Percentiles rank a stretch among this genome's conserved stretches.
These are phyloP conservation scores for Beris morrisii DNA, from an alignment of 2,888 invertebrate genomes.

Conservation along the genomic window DNA sequence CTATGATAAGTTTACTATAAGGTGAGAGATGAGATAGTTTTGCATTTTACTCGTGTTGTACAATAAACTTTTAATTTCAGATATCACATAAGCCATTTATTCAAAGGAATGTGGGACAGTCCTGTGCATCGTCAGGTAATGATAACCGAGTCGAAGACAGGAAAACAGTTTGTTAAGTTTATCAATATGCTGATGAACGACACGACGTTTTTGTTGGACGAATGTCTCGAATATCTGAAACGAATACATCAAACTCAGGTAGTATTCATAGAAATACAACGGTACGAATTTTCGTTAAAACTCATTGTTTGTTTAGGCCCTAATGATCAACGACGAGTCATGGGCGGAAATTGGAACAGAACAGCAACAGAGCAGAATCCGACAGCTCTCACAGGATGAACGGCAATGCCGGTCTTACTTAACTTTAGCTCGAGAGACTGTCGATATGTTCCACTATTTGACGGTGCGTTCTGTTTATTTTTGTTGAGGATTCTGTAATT, in stretches of 20 bases:
- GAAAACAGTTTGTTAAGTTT: slow-evolving; percentile 93
- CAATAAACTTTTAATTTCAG: slow-evolving; percentile 42
- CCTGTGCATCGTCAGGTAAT: slow-evolving; percentile 84
- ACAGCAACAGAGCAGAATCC: slow-evolving; percentile 72
- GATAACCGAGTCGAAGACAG: slow-evolving; percentile 86
- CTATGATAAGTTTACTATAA: slow-evolving; percentile 98
- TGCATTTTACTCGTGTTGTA: background rate
- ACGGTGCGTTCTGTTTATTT: slow-evolving; percentile 59
- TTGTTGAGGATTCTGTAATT: background rate
- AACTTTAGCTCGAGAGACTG: slow-evolving; percentile 90
- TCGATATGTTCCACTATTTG: slow-evolving; percentile 97
- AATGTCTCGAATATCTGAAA: slow-evolving; percentile 89
- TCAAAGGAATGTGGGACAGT: slow-evolving; percentile 95
- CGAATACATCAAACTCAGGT: slow-evolving; percentile 87
- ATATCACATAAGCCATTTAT: slow-evolving; percentile 95
- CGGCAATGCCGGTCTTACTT: slow-evolving; percentile 87
- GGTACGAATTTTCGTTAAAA: background rate
- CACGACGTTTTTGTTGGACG: slow-evolving; percentile 94
- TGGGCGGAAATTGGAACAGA: slow-evolving; percentile 70
- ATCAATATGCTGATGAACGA: slow-evolving; percentile 98
- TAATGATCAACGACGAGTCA: slow-evolving; percentile 69
- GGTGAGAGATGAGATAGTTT: slow-evolving; percentile 53
- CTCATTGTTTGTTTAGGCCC: slow-evolving; percentile 42
- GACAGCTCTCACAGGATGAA: slow-evolving; percentile 83
- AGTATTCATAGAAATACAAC: background rate